Base-by-base conservation (phyloP, 2,113 vertebrate species). In the Mirounga angustirostris region DNA sequence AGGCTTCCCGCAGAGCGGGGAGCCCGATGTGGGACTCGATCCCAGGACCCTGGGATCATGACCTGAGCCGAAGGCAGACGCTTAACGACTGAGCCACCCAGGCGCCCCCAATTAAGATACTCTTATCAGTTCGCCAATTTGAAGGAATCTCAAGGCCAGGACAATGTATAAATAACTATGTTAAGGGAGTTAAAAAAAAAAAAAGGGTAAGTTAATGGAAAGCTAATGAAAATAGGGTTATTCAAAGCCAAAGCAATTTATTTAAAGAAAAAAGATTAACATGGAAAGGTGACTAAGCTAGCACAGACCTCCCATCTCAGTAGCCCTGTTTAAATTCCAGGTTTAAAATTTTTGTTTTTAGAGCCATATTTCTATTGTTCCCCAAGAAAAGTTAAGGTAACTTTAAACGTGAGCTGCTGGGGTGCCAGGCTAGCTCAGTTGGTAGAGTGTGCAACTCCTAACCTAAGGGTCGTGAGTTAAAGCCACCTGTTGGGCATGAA, bases 181-280 rank as follows among this genome's bases (percentile, higher is more conserved):
- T 36, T 74, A 50, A 88, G 76, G 52, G 85, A 88, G 30, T 95
- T 96, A 2, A 5, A 52, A 87, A 76, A 76, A 74, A 61, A 73
- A 89, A 79, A n/a, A 58, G 18, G 18, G 5, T 33, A 82, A 87
- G 67, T 74, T 97, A 85, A 82, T 89, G 61, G 79, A 85, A 96
- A 96, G 36, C 79, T 73, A 83, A 80, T 80, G 90, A 95, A 96
- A 97, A 91, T 50, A 96, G 89, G 67, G 83, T 94, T 96, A 95
- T 59, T 96, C 10, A 85, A 43, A 89, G 82, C 74, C 91, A 95
- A 46, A 96, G 50, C 86, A 84, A 65, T 96, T 93, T 90, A 67
- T 95, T 90, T 85, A 93, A 88, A 88, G 63, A 71, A 58, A 91
- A 89, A 79, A 79, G 58, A 59, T 89, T 90, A 89, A 8, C 18